Percentiles rank a stretch among this genome's conserved stretches.
These are phyloP conservation scores for Pogonophryne albipinna DNA, from an alignment of 2,797 vertebrate species.

Conservation along the genomic window DNA sequence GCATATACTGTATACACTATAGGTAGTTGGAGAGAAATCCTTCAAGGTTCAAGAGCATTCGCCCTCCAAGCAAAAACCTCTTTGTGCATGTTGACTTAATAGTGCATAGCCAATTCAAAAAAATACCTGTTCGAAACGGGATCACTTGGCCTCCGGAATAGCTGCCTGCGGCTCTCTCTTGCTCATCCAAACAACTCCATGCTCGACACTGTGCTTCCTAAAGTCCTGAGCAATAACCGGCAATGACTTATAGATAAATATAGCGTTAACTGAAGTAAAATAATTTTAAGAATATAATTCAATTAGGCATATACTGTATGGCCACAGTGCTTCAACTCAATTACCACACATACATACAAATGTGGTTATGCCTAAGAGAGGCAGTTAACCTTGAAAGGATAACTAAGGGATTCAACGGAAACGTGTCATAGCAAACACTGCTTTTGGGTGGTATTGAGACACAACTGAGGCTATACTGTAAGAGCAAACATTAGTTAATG, in stretches of 20 bases:
- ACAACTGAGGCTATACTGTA: background rate
- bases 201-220: no score
- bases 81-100: constrained; percentile 11
- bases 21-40: background rate
- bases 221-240: background rate
- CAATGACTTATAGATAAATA: no score
- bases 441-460: background rate
- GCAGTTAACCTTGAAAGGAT: constrained; percentile 64
- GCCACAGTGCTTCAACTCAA: constrained; percentile 30
- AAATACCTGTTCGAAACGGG: background rate
- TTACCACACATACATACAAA: constrained; percentile 28
- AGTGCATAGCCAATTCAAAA: background rate
- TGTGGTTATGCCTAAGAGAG: constrained; percentile 11
- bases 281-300: constrained; percentile 10
- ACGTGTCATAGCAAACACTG: constrained; percentile 6
- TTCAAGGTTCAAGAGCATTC: background rate
- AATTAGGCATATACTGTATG: constrained; percentile 39
- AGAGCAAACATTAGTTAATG: background rate
- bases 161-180: background rate
- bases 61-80: background rate
- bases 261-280: no score
- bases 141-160: background rate
- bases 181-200: background rate
- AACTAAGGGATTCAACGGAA: constrained; percentile 43
- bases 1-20: no score